Evolutionary conservation across 30 jellyfish, hydroid and myxozoan genomes (phyloP).

Genomic region (Chrysaora quinquecirrha): DNA sequence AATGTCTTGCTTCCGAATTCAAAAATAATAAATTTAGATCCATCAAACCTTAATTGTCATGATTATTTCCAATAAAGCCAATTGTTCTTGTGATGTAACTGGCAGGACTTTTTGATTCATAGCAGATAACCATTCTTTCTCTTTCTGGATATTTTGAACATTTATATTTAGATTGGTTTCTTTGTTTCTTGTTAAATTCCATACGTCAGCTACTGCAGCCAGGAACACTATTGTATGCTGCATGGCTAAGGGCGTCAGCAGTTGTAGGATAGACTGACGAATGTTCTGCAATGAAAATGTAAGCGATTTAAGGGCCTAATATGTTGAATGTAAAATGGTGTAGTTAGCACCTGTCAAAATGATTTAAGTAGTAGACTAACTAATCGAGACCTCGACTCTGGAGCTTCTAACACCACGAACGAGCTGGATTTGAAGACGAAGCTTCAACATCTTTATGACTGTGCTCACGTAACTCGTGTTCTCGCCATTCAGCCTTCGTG

Average conservation of each 20-base stretch:
- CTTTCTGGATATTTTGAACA: conserved; percentile 9
- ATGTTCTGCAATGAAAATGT: conserved; percentile 56
- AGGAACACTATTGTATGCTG: conserved; percentile 90
- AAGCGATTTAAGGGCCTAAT: too few relatives aligned
- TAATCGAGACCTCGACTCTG: too few relatives aligned
- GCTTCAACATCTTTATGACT: too few relatives aligned
- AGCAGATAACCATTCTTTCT: conserved; percentile 76
- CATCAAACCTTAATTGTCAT: conserved; percentile 76
- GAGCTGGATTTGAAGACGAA: too few relatives aligned
- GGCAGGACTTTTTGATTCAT: conserved; percentile 76
- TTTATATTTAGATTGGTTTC: neutral
- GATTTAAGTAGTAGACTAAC: too few relatives aligned
- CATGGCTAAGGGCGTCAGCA: conserved; percentile 94
- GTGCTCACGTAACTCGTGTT: too few relatives aligned
- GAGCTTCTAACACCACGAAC: too few relatives aligned
- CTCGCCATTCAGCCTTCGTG: too few relatives aligned
- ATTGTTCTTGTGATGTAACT: conserved; percentile 59
- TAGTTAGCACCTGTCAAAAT: too few relatives aligned
- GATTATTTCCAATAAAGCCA: conserved; percentile 67
- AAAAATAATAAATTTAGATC: too few relatives aligned
- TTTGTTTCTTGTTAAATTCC: conserved; percentile 61
- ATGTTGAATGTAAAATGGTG: too few relatives aligned
- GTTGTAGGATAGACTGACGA: conserved; percentile 85
- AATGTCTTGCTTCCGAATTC: too few relatives aligned
- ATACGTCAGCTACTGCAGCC: conserved; percentile 95